These are phyloP conservation scores for Neoascia interrupta DNA, from an alignment of 2,888 invertebrate genomes.

Conservation along the genomic window DNA sequence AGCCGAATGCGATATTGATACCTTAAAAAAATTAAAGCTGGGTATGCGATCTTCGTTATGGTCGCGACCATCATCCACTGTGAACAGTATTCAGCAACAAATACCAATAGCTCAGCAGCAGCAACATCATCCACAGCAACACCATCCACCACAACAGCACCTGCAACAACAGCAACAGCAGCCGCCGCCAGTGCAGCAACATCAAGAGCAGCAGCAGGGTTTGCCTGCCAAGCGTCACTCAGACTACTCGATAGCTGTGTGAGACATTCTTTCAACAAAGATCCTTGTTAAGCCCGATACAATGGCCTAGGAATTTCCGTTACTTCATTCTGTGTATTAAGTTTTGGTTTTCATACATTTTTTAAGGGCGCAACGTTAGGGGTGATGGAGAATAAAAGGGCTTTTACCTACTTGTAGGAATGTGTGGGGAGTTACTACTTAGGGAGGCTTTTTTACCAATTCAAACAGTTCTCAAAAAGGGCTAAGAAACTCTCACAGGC, in stretches of 20 bases:
- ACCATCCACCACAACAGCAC: constrained; percentile 73
- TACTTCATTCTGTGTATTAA: constrained; percentile 28
- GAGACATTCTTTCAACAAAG: constrained; percentile 74
- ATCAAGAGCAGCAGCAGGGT: constrained; percentile 77
- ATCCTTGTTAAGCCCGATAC: constrained; percentile 29
- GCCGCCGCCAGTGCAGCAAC: constrained; percentile 71
- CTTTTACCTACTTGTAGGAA: too few relatives aligned
- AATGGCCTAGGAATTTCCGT: constrained; percentile 30
- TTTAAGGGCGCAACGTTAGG: too few relatives aligned
- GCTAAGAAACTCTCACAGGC: too few relatives aligned
- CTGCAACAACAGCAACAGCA: constrained; percentile 72
- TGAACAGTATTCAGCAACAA: constrained; percentile 76
- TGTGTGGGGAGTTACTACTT: too few relatives aligned
- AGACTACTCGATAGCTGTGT: constrained; percentile 88
- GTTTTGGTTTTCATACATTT: constrained; percentile 13
- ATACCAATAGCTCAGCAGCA: too few relatives aligned
- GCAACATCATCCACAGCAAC: constrained; percentile 47
- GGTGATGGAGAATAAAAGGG: too few relatives aligned
- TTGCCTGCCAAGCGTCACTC: constrained; percentile 82
- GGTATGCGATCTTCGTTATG: constrained; percentile 86
- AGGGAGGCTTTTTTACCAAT: too few relatives aligned
- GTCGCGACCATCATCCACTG: constrained; percentile 82
- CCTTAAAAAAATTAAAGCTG: constrained; percentile 86
- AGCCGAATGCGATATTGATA: constrained; percentile 87
- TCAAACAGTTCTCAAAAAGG: too few relatives aligned